Evolutionary conservation across 2,888 invertebrate species (phyloP).

Genomic region (Euproctis similis): DNA sequence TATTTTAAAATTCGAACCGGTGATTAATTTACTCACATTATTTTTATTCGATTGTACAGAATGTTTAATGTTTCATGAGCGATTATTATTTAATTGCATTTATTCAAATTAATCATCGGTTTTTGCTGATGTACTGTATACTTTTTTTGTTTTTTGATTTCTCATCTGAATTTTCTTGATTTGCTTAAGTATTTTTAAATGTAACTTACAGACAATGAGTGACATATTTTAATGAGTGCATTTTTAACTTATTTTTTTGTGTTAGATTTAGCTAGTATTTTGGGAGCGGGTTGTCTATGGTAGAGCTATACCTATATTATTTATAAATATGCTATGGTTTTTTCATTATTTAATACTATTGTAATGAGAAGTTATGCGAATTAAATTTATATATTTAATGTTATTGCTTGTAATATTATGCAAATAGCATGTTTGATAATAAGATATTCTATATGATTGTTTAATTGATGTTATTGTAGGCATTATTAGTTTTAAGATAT

Average conservation of each 20-base stretch:
- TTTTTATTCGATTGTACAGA: neutral
- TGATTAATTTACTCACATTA: neutral
- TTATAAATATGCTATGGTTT: neutral
- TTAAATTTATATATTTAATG: conserved; percentile 12
- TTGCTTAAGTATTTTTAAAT: conserved; percentile 5
- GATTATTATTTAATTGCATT: neutral
- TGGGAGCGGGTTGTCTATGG: conserved; percentile 8
- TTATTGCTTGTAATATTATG: conserved; percentile 15
- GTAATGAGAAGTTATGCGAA: conserved; percentile 4
- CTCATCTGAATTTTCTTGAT: conserved; percentile 2
- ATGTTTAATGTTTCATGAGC: neutral
- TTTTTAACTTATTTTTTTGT: conserved; percentile 15
- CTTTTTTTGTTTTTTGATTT: no score
- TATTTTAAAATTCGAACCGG: neutral
- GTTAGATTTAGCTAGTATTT: conserved; percentile 6
- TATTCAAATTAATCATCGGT: conserved; percentile 11
- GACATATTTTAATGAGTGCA: no score
- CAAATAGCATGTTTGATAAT: no score
- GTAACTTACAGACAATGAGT: conserved; percentile 5
- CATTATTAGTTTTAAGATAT: neutral
- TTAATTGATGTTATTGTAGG: neutral
- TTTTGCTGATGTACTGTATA: conserved; percentile 11
- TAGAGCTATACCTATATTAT: neutral
- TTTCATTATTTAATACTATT: neutral
- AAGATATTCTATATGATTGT: no score